A percentile compares a stretch with the other conserved stretches of the same genome.
phyloP scores from a whole-genome alignment of 2,797 vertebrate genomes.

The Ctenosaura bakeri region DNA sequence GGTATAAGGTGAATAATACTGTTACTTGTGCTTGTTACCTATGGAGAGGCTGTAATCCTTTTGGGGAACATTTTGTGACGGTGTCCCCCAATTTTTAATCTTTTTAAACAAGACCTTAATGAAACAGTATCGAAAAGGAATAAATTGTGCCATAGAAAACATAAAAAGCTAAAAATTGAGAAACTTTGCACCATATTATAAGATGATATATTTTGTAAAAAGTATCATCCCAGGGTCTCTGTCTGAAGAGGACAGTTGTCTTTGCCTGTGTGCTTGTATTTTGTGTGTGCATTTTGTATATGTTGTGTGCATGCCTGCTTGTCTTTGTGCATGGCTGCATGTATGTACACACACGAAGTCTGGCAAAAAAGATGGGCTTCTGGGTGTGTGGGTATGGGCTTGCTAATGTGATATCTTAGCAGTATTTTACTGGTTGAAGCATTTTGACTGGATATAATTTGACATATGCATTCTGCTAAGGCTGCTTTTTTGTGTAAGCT shows the following conservation, averaged over 20 bases:
- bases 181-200: background rate
- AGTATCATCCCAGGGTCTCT: background rate
- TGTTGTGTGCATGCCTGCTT: background rate
- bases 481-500: background rate
- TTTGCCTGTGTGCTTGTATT: background rate
- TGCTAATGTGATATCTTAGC: background rate
- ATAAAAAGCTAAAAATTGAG: too few species aligned
- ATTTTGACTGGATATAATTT: slow-evolving; percentile 40
- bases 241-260: background rate
- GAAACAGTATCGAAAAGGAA: background rate
- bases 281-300: background rate
- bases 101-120: background rate
- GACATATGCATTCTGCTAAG: slow-evolving; percentile 13
- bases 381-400: too few species aligned
- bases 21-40: background rate
- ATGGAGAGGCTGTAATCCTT: background rate
- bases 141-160: background rate
- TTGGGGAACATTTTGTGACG: background rate
- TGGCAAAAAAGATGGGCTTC: background rate
- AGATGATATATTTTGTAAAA: background rate
- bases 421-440: background rate
- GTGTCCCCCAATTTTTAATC: background rate
- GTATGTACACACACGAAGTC: background rate
- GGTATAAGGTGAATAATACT: too few species aligned
- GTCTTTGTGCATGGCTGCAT: background rate